Conservation (phyloP, 2,797 vertebrate genomes). For the Apogon talboti region DNA sequence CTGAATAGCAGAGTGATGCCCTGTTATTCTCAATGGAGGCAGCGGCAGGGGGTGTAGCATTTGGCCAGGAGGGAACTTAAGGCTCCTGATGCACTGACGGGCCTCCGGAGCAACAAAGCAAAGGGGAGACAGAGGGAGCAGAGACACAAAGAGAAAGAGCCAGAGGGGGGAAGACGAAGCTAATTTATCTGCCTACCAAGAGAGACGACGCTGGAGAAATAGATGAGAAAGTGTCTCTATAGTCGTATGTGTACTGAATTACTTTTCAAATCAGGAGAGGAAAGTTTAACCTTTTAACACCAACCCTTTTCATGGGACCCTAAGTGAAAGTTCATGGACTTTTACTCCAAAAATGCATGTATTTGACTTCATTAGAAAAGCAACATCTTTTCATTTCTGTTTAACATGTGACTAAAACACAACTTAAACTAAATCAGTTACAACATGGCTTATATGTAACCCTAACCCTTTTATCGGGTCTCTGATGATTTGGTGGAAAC, state of each 20-base stretch:
- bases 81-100: conserved; percentile 34
- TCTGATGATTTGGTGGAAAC: too few relatives aligned
- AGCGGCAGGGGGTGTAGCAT: conserved; percentile 48
- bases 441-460: too few relatives aligned
- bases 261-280: background rate
- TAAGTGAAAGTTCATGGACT: too few relatives aligned
- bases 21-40: conserved; percentile 51
- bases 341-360: too few relatives aligned
- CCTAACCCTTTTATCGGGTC: too few relatives aligned
- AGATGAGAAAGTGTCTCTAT: conserved; percentile 19
- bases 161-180: conserved; percentile 44
- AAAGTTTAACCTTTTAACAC: background rate
- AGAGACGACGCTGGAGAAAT: conserved; percentile 19
- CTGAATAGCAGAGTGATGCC: conserved; percentile 49
- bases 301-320: too few relatives aligned
- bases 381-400: too few relatives aligned
- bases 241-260: conserved; percentile 5
- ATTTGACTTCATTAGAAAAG: too few relatives aligned
- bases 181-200: conserved; percentile 41
- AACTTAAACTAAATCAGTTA: too few relatives aligned
- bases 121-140: conserved; percentile 32
- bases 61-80: conserved; percentile 67
- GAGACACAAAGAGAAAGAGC: conserved; percentile 55
- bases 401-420: too few relatives aligned
- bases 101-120: conserved; percentile 26